phyloP scores from a whole-genome alignment of 2,888 invertebrate genomes.

The Gymnosoma rotundatum region DNA sequence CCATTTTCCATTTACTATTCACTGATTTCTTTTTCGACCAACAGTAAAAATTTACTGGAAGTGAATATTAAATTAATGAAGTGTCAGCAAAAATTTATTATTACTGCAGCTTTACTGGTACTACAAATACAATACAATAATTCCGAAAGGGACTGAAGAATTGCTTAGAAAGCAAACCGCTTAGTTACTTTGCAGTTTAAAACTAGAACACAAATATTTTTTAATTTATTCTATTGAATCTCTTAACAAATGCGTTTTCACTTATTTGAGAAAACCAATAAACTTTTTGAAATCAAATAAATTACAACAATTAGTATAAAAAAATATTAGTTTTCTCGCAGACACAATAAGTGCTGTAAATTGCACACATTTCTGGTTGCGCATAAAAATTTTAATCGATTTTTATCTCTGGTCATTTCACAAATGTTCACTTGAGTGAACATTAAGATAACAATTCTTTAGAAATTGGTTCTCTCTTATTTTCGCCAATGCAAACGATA shows the following conservation, averaged over 20 bases:
- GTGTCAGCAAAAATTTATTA: too few species aligned
- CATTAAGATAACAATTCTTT: conserved; percentile 15
- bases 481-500: conserved; percentile 22
- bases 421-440: not conserved
- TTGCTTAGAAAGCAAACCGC: too few species aligned
- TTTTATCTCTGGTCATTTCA: conserved; percentile 20
- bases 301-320: conserved; percentile 4
- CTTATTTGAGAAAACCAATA: not conserved
- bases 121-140: too few species aligned
- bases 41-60: too few species aligned
- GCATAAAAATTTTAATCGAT: conserved; percentile 44
- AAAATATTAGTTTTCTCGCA: not conserved
- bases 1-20: too few species aligned
- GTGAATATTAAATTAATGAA: too few species aligned
- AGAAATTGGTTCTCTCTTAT: conserved; percentile 11
- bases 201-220: too few species aligned
- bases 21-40: too few species aligned
- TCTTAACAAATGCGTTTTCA: not conserved
- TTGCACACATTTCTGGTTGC: conserved; percentile 12
- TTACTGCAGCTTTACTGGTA: too few species aligned
- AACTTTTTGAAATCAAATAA: not conserved
- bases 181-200: too few species aligned
- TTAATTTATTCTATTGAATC: not conserved
- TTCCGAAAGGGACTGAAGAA: too few species aligned
- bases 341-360: not conserved